Evolutionary conservation across 2,113 vertebrate species (phyloP).

Genomic region (Hydrochoerus hydrochaeris): DNA sequence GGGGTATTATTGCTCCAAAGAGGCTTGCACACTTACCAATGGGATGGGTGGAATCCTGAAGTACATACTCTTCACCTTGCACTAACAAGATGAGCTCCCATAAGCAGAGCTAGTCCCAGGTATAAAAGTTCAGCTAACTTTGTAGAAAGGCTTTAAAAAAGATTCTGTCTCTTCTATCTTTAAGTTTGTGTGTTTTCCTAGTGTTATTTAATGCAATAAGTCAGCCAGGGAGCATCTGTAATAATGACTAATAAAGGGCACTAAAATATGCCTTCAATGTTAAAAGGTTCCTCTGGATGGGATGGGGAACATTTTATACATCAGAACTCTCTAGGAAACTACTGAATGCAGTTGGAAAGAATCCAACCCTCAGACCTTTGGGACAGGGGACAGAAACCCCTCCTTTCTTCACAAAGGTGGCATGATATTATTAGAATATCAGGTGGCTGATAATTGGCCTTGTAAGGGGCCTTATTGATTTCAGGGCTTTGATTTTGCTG

Average conservation of each 20-base stretch:
- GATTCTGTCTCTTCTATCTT: not conserved
- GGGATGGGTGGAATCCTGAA: not conserved
- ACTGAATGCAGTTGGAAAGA: not conserved
- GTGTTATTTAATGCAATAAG: not conserved
- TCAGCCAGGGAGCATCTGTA: not conserved
- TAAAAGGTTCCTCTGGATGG: not conserved
- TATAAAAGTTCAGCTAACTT: not conserved
- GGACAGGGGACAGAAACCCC: not conserved
- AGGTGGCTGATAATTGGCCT: not conserved
- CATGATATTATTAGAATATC: not conserved
- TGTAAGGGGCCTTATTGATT: not conserved
- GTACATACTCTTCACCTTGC: no score
- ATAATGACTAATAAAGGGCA: no score
- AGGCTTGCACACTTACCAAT: not conserved
- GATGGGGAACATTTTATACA: not conserved
- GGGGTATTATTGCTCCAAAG: not conserved
- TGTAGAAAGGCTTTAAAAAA: not conserved
- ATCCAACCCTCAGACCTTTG: not conserved
- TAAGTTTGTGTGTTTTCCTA: not conserved
- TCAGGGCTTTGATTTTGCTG: not conserved
- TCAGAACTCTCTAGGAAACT: not conserved
- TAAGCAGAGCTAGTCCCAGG: not conserved
- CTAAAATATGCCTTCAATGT: not conserved
- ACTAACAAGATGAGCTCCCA: not conserved
- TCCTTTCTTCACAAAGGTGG: not conserved